Evolutionary conservation across 2,797 vertebrate genomes (phyloP).

Genomic region (Anabacerthia variegaticeps): DNA sequence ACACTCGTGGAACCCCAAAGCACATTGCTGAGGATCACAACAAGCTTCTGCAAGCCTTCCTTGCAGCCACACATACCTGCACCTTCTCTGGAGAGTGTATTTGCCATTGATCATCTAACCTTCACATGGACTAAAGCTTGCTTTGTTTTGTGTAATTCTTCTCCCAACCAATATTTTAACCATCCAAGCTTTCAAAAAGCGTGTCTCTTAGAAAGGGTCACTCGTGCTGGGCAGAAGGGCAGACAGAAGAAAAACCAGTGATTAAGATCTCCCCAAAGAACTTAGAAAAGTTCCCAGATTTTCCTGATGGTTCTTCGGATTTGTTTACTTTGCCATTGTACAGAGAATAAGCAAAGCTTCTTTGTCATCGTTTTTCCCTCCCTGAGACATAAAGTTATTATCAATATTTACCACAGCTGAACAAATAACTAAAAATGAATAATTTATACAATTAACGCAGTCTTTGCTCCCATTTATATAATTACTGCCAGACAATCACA

Average conservation of each 20-base stretch:
- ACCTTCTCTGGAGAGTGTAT: not conserved
- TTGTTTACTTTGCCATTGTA: not conserved
- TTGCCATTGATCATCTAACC: not conserved
- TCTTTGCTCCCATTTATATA: not conserved
- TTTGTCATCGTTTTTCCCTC: not conserved
- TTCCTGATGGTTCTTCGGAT: not conserved
- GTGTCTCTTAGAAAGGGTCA: not conserved
- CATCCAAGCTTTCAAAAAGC: not conserved
- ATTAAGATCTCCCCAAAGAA: not conserved
- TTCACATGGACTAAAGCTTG: not conserved
- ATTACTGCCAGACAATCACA: not conserved
- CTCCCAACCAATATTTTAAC: not conserved
- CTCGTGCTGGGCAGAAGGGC: not conserved
- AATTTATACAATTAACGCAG: slow-evolving; percentile 49
- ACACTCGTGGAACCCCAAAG: fast-evolving
- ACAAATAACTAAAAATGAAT: slow-evolving; percentile 48
- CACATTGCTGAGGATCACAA: not conserved
- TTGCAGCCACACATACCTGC: not conserved
- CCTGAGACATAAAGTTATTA: not conserved
- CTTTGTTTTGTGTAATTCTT: not conserved
- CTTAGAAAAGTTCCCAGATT: not conserved
- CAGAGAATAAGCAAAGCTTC: not conserved
- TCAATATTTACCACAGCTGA: not conserved
- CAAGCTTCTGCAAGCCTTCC: not conserved
- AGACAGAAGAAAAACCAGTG: not conserved